A percentile compares a stretch with the other conserved stretches of the same genome.
Evolutionary conservation across 2,888 invertebrate species (phyloP).

Genomic region (Apotomis capreana): DNA sequence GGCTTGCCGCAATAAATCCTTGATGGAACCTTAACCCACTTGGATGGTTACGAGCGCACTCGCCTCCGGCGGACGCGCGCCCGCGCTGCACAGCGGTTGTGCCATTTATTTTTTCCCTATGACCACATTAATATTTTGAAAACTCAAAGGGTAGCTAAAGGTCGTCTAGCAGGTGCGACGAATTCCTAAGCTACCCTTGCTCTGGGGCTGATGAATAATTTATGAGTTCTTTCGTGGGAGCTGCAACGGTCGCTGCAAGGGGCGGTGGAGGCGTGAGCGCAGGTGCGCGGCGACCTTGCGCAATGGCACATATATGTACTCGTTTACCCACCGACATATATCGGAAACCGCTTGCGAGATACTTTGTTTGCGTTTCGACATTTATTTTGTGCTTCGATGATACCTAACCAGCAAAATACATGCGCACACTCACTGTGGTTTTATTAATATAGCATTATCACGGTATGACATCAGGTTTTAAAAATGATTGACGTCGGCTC

Average conservation of each 20-base stretch:
- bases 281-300: constrained; percentile 78
- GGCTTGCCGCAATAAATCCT: constrained; percentile 84
- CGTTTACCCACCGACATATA: constrained; percentile 69
- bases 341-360: constrained; percentile 75
- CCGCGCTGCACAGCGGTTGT: constrained; percentile 59
- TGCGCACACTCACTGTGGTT: constrained; percentile 10
- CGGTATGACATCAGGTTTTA: constrained; percentile 53
- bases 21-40: constrained; percentile 83
- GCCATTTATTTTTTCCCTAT: constrained; percentile 53
- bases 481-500: constrained; percentile 70
- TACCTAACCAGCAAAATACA: constrained; percentile 14
- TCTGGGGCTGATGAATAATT: constrained; percentile 61
- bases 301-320: constrained; percentile 70
- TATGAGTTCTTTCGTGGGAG: constrained; percentile 64
- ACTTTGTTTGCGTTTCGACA: constrained; percentile 70
- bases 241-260: constrained; percentile 70
- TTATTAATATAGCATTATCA: constrained; percentile 46
- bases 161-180: constrained; percentile 56
- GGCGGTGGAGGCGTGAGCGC: constrained; percentile 53
- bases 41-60: constrained; percentile 80
- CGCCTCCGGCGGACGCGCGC: constrained; percentile 63
- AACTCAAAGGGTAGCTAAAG: constrained; percentile 47
- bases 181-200: constrained; percentile 62
- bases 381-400: constrained; percentile 54
- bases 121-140: constrained; percentile 44